Evolutionary conservation across 2,113 vertebrate genomes (phyloP), one percentile per base, ranked within the genome.

Genomic region (Chascanopsetta lugubris): DNA sequence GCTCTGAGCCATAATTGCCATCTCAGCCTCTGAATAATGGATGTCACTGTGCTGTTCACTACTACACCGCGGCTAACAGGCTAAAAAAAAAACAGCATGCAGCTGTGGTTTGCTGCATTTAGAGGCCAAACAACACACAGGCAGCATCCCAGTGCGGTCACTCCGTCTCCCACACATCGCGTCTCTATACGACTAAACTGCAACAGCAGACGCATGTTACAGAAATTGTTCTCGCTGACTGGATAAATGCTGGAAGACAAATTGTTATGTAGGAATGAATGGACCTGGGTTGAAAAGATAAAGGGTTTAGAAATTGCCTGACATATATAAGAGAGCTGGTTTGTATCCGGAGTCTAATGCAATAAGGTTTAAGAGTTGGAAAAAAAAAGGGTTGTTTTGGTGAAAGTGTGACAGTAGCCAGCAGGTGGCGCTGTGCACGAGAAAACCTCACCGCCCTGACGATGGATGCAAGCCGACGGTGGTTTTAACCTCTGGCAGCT

Each of bases 1-100:
- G 83, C 88, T 84, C 85, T 79, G 81, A 90, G 86, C 86, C 85
- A 83, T 88, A 90, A 90, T 90, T 90, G 88, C 83, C 88, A 86
- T 87, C 88, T 88, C 85, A 79, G 85, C 83, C 80, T 73, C 83
- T 90, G 86, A 90, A 90, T 90, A 90, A 90, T 90, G 85, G 82
- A 90, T 90, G 83, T 62, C 74, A 77, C 72, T 77, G 79, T 82
- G 82, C 74, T 38, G 65, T 80, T 88, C 83, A 82, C 86, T 58
- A 69, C 78, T 77, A 72, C 71, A 65, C 72, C 45, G 68, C 32
- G 67, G 80, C 77, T 86, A 83, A 84, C 79, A 66, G 71, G 74
- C 77, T 50, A 70, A 68, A 65, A 79, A 86, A 73, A 77, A 75
- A 47, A 46, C 47, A 53, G 69, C 83, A 79, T 77, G 69, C 69